Percentiles rank a stretch among this genome's conserved stretches.
Evolutionary conservation across 2,888 invertebrate species (phyloP).

Genomic region (Sinopyrophorus schimmeli): DNA sequence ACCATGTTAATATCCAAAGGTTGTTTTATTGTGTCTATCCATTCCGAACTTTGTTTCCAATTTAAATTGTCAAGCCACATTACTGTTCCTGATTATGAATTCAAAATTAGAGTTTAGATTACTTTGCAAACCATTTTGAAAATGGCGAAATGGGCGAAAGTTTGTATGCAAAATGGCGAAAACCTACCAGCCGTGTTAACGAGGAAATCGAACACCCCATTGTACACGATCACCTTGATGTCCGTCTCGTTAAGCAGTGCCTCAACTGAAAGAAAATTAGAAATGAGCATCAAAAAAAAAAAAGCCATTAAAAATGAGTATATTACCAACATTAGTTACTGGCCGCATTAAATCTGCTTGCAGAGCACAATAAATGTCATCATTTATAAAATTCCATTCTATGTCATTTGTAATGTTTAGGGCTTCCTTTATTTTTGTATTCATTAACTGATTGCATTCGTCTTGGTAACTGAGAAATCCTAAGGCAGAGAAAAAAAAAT

Average conservation of each 20-base stretch:
- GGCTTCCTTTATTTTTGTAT: slow-evolving; percentile 66
- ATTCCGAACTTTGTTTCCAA: slow-evolving; percentile 66
- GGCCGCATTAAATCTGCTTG: slow-evolving; percentile 78
- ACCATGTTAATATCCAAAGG: slow-evolving; percentile 65
- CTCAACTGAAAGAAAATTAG: slow-evolving; percentile 42
- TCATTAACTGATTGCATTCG: slow-evolving; percentile 64
- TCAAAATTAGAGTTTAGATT: too few relatives aligned
- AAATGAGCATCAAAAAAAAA: slow-evolving; percentile 21
- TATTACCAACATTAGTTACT: slow-evolving; percentile 56
- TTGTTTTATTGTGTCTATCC: slow-evolving; percentile 64
- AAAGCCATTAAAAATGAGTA: slow-evolving; percentile 18
- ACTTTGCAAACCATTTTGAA: background rate
- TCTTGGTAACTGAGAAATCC: slow-evolving; percentile 42
- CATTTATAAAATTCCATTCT: slow-evolving; percentile 67
- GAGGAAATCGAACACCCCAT: slow-evolving; percentile 46
- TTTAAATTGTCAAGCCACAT: slow-evolving; percentile 73
- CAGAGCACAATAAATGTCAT: slow-evolving; percentile 63
- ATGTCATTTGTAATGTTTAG: slow-evolving; percentile 68
- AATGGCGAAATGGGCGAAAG: too few relatives aligned
- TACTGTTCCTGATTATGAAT: slow-evolving; percentile 62
- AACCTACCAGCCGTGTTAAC: slow-evolving; percentile 45
- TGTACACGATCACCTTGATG: slow-evolving; percentile 46
- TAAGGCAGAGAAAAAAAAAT: too few relatives aligned
- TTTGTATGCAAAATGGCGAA: slow-evolving; percentile 9
- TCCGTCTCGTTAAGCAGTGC: slow-evolving; percentile 42